Evolutionary conservation across 2,113 vertebrate species (phyloP), one percentile per base, ranked within the genome.

Genomic region (Vulpes lagopus): DNA sequence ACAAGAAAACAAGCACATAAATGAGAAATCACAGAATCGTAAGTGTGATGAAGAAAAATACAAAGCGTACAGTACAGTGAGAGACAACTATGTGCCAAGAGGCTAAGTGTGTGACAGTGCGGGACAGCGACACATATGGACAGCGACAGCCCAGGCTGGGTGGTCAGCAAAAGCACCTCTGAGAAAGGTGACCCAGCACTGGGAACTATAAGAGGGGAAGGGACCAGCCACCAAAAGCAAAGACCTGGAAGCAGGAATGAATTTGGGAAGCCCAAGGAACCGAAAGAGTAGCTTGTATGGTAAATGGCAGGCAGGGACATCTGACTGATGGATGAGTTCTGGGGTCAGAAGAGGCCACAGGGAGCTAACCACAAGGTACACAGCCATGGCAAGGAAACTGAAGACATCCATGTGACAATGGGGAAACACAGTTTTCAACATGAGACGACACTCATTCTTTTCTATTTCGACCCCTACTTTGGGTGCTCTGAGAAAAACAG

Each of bases 271-370:
- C 32, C 35, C 11, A 85, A 53, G n/a, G 4, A 35, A 49, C 38
- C 17, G 53, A 59, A 49, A 85, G 38, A 32, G 38, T 2, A 51
- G 5, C 1, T 35, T 69, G 2, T 1, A 0, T 11, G 16, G 74
- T 3, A 92, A 35, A 11, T 19, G 7, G 3, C 14, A 43, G 76
- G 23, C 5, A 64, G n/a, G 25, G 11, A 1, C 11, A 67, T 15
- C 25, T 49, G 64, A 5, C 14, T 11, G 14, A 43, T 0, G 10
- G 11, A n/a, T 49, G 6, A n/a, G 5, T 51, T 67, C 59, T 27
- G 12, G 11, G 81, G 6, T 30, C 23, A 65, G 25, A 60, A 53
- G 51, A 43, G 38, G 17, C 60, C 14, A 65, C 1, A 60, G 19
- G 0, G 19, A 15, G 30, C 11, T 23, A 38, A 53, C n/a, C 53